Conservation (phyloP, 2,888 invertebrate species). For the Tipula unca region DNA sequence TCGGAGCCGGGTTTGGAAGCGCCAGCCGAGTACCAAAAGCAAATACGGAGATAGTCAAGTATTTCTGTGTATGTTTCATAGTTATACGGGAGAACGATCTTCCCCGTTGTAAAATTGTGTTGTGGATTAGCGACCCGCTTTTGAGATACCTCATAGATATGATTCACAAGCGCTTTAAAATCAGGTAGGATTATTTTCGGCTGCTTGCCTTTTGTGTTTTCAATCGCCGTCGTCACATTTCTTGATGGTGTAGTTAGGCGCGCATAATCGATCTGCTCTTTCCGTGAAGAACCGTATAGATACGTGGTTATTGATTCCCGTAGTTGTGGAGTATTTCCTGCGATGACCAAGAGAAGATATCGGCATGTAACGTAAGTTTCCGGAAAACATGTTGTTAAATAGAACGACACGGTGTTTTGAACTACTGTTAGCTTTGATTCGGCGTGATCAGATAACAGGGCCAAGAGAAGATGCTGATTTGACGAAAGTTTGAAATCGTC, state of each 20-base stretch:
- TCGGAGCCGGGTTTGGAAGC: slow-evolving; percentile 50
- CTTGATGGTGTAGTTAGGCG: slow-evolving; percentile 37
- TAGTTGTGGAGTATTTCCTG: slow-evolving; percentile 56
- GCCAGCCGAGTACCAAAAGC: slow-evolving; percentile 56
- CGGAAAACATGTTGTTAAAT: slow-evolving; percentile 73
- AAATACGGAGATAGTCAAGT: slow-evolving; percentile 69
- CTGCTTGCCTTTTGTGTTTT: slow-evolving; percentile 30
- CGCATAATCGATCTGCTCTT: slow-evolving; percentile 44
- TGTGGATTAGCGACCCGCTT: slow-evolving; percentile 51
- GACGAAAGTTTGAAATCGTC: slow-evolving; percentile 38
- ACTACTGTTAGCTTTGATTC: slow-evolving; percentile 69
- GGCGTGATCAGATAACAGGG: slow-evolving; percentile 64
- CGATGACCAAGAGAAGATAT: slow-evolving; percentile 71
- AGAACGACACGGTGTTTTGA: slow-evolving; percentile 74
- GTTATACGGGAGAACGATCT: slow-evolving; percentile 62
- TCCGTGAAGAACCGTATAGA: slow-evolving; percentile 61
- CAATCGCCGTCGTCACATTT: slow-evolving; percentile 24
- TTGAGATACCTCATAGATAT: slow-evolving; percentile 59
- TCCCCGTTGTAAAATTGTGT: slow-evolving; percentile 54
- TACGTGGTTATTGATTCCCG: slow-evolving; percentile 37
- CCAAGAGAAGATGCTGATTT: slow-evolving; percentile 47
- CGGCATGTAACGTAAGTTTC: slow-evolving; percentile 72
- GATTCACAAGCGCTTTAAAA: slow-evolving; percentile 63
- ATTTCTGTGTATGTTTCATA: slow-evolving; percentile 64
- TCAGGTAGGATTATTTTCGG: slow-evolving; percentile 52